Evolutionary conservation across 2,888 invertebrate genomes (phyloP), one percentile per base, ranked within the genome.

Genomic region (Terebella lapidaria): DNA sequence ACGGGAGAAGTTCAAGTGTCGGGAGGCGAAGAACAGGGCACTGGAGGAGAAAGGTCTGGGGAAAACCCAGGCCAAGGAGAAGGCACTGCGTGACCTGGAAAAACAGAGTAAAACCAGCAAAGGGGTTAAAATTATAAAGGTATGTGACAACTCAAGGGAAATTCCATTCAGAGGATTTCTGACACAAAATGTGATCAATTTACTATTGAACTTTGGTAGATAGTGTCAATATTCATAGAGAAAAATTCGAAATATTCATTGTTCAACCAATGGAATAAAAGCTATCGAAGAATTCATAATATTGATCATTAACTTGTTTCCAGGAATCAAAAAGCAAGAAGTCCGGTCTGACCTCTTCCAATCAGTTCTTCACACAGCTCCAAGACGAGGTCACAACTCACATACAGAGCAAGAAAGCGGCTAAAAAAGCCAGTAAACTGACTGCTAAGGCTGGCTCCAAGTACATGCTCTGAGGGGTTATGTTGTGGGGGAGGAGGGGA

Each of bases 291-390:
- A n/a, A n/a, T n/a, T n/a, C n/a, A n/a, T n/a, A n/a, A n/a, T n/a
- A n/a, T n/a, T n/a, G n/a, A n/a, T n/a, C n/a, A n/a, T n/a, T n/a
- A n/a, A n/a, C n/a, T n/a, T n/a, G n/a, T n/a, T n/a, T n/a, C n/a
- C n/a, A n/a, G n/a, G n/a, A n/a, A n/a, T n/a, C n/a, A n/a, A n/a
- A n/a, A n/a, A n/a, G 74, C 35, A 71, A 70, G 35, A 22, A 20
- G 65, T 61, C 62, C 4, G 62, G 64, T 4, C 73, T 87, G 15
- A 89, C 87, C 75, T 89, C 90, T 0, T 91, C 91, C 0, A 89
- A 88, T 70, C 87, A 89, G 0, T 94, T 94, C 85, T 94, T 94
- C 82, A 86, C 86, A 55, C 88, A 91, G 75, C 82, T 94, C 3
- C 91, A 94, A 78, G 90, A 93, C 71, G 86, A 91, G 74, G 86